phyloP scores from a whole-genome alignment of 2,113 vertebrate species.

The Archocentrus centrarchus region DNA sequence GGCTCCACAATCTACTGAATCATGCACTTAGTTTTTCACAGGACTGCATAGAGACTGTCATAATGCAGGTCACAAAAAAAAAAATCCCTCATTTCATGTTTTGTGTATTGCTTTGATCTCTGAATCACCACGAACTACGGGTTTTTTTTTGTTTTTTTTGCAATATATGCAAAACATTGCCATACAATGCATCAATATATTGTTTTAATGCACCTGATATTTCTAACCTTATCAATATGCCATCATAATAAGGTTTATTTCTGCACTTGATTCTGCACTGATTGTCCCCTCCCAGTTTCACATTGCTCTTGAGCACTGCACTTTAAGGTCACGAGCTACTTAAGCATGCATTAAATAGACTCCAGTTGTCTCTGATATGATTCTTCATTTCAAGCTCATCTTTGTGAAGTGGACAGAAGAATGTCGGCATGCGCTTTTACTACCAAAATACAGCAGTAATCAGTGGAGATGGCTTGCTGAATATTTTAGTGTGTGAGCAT shows the following conservation, averaged over 20 bases:
- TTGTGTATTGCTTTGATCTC: no score
- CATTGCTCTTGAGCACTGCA: not conserved
- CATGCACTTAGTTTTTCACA: no score
- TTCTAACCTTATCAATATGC: not conserved
- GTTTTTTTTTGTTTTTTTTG: not conserved
- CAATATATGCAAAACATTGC: not conserved
- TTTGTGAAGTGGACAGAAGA: not conserved
- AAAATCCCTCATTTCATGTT: not conserved
- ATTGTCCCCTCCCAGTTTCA: not conserved
- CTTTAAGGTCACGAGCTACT: not conserved
- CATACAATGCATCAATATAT: not conserved
- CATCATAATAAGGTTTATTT: not conserved
- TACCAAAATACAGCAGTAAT: not conserved
- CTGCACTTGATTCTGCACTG: not conserved
- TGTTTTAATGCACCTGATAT: not conserved
- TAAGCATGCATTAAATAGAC: no score
- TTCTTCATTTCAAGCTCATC: not conserved
- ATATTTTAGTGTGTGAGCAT: slow-evolving; percentile 44
- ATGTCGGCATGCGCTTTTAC: not conserved
- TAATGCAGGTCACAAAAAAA: not conserved
- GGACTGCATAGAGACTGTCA: not conserved
- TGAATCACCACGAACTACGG: no score
- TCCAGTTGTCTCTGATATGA: no score
- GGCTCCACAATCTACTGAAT: no score
- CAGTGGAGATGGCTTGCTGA: slow-evolving; percentile 9